phyloP scores from a whole-genome alignment of 2,888 invertebrate genomes.

The Arge pagana region DNA sequence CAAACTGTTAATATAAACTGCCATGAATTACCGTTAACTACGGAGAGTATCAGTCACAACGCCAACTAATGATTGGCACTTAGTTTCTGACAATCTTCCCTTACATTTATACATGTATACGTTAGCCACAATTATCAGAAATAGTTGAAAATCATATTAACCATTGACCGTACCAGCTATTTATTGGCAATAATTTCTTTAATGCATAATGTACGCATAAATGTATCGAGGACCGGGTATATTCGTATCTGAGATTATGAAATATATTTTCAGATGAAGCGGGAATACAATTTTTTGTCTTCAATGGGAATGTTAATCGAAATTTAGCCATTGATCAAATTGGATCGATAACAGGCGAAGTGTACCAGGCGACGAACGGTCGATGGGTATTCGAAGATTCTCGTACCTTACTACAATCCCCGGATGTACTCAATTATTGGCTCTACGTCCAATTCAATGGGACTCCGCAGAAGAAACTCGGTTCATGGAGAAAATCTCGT shows the following conservation, averaged over 20 bases:
- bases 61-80: too few species aligned
- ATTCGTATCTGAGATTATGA: not conserved
- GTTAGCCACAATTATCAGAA: too few species aligned
- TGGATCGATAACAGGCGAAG: constrained; percentile 63
- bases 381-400: constrained; percentile 63
- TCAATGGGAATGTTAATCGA: constrained; percentile 69
- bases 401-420: constrained; percentile 57
- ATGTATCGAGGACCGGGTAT: not conserved
- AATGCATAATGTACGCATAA: not conserved
- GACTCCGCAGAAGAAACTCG: constrained; percentile 58
- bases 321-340: constrained; percentile 58
- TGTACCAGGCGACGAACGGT: constrained; percentile 56
- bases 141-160: constrained; percentile 6
- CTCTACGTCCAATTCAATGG: constrained; percentile 63
- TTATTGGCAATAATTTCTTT: constrained; percentile 3
- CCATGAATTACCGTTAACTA: too few species aligned
- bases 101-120: not conserved
- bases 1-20: too few species aligned
- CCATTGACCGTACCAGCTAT: not conserved
- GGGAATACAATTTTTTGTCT: constrained; percentile 64
- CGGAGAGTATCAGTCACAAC: too few species aligned
- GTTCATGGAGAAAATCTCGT: constrained; percentile 58
- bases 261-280: constrained; percentile 56
- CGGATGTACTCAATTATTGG: constrained; percentile 68
- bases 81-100: too few species aligned